Conservation (phyloP, 2,888 invertebrate species). For the Perithous albicinctus region DNA sequence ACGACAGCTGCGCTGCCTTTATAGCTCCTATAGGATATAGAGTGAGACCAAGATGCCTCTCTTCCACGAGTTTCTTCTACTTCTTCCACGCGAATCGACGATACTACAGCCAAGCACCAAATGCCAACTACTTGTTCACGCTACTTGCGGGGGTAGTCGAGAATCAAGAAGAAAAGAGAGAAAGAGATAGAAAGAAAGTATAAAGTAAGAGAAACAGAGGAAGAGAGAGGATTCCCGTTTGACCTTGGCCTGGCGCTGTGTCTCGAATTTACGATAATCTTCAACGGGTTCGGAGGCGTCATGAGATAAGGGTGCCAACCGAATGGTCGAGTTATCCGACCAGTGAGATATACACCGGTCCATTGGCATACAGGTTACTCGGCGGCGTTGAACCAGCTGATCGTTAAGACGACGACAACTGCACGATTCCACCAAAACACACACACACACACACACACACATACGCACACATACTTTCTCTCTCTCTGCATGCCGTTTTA, state of each 20-base stretch:
- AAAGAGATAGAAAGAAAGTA: slow-evolving; percentile 36
- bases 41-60: not conserved
- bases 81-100: not conserved
- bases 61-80: not conserved
- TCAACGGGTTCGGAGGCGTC: slow-evolving; percentile 62
- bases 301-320: slow-evolving; percentile 60
- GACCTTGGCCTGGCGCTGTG: slow-evolving; percentile 57
- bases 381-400: slow-evolving; percentile 47
- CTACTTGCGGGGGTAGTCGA: slow-evolving; percentile 55
- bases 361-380: slow-evolving; percentile 63
- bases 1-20: slow-evolving; percentile 58
- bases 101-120: slow-evolving; percentile 31
- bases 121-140: slow-evolving; percentile 54
- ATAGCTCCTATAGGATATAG: slow-evolving; percentile 26
- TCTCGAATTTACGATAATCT: slow-evolving; percentile 64
- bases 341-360: slow-evolving; percentile 52
- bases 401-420: slow-evolving; percentile 61
- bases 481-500: slow-evolving; percentile 20
- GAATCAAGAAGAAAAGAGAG: slow-evolving; percentile 16
- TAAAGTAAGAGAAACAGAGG: not conserved
- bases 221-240: slow-evolving; percentile 56
- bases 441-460: slow-evolving; percentile 15
- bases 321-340: slow-evolving; percentile 63
- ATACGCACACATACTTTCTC: slow-evolving; percentile 26
- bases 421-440: slow-evolving; percentile 37